Evolutionary conservation across 2,888 invertebrate species (phyloP).

Genomic region (Lasius fuliginosus): DNA sequence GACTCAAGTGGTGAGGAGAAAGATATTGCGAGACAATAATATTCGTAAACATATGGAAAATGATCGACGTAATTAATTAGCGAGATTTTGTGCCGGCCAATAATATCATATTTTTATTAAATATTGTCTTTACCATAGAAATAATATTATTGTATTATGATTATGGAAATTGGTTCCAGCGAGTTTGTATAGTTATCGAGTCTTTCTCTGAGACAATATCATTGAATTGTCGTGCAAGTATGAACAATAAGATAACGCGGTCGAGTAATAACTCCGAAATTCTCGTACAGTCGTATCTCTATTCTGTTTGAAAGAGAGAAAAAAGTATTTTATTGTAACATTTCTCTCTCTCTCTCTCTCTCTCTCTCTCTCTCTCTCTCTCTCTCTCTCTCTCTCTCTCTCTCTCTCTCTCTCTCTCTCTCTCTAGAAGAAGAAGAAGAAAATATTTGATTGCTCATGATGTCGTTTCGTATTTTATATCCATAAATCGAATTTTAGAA

Average conservation of each 20-base stretch:
- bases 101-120: not conserved
- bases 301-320: not conserved
- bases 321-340: not conserved
- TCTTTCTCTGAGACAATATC: not conserved
- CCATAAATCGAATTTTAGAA: constrained; percentile 5
- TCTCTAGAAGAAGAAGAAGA: not conserved
- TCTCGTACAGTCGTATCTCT: not conserved
- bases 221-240: constrained; percentile 14
- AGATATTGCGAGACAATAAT: constrained; percentile 15
- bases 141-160: not conserved
- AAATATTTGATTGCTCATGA: constrained; percentile 4
- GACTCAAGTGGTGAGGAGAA: not conserved
- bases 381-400: not conserved
- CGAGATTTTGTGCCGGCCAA: not conserved
- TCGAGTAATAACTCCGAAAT: not conserved
- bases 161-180: not conserved
- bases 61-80: not conserved
- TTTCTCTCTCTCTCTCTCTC: not conserved
- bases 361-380: not conserved
- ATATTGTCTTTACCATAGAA: not conserved
- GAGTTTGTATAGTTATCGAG: not conserved
- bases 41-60: constrained; percentile 4
- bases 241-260: not conserved
- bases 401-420: not conserved
- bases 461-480: not conserved